Conservation (phyloP, 1,140 invertebrate species). For the Musca vetustissima region DNA sequence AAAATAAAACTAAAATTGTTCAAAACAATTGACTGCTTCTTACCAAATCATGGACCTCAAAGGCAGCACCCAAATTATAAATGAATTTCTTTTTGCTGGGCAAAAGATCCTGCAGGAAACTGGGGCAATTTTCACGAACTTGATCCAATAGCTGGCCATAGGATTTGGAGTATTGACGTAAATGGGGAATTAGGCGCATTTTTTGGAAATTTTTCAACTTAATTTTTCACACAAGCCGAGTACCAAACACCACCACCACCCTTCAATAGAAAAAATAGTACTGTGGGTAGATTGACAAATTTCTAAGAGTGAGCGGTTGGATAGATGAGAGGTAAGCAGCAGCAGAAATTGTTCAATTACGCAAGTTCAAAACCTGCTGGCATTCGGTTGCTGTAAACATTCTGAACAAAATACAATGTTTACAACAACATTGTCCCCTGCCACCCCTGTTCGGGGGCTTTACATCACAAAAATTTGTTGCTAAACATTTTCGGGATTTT, state of each 20-base stretch:
- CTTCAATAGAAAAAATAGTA: too few relatives aligned
- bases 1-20: too few relatives aligned
- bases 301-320: background rate
- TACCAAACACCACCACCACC: too few relatives aligned
- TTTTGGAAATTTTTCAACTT: slow-evolving; percentile 33
- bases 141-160: slow-evolving; percentile 8
- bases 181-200: slow-evolving; percentile 29
- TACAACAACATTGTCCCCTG: too few relatives aligned
- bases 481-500: too few relatives aligned
- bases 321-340: background rate
- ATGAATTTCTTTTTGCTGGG: slow-evolving; percentile 32
- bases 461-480: too few relatives aligned
- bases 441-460: too few relatives aligned
- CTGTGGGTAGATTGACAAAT: too few relatives aligned
- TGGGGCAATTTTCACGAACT: slow-evolving; percentile 10
- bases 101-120: background rate
- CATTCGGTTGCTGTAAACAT: too few relatives aligned
- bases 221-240: background rate
- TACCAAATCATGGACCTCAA: slow-evolving; percentile 45
- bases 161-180: slow-evolving; percentile 3
- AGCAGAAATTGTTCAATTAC: slow-evolving; percentile 12
- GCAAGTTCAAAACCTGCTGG: background rate
- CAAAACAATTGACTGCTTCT: slow-evolving; percentile 28
- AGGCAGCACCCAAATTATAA: slow-evolving; percentile 45
- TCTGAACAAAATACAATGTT: too few relatives aligned